These are phyloP conservation scores for Notothenia coriiceps DNA, from an alignment of 2,113 vertebrate species.

Conservation along the genomic window DNA sequence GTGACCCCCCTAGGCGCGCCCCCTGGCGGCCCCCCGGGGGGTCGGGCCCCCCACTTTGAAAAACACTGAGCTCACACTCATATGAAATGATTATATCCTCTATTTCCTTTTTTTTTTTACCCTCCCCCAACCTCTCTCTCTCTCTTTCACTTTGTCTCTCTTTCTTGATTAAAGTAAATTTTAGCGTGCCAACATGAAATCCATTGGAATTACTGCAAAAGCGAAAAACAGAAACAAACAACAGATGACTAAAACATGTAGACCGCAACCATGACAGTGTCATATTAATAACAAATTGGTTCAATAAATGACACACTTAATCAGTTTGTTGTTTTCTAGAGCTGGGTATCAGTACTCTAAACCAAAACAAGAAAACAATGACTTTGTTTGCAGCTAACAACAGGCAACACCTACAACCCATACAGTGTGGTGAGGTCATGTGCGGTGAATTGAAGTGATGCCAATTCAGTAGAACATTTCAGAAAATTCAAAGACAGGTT, in stretches of 20 bases:
- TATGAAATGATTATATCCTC: background rate
- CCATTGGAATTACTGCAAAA: conserved; percentile 1
- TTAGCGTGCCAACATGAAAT: background rate
- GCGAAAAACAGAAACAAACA: background rate
- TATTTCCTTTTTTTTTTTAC: background rate
- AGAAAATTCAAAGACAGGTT: background rate
- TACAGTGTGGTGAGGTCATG: no score
- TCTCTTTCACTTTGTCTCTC: background rate
- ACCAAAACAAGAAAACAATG: no score
- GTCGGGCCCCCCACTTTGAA: no score
- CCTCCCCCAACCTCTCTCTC: background rate
- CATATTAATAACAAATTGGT: background rate
- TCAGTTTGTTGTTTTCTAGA: background rate
- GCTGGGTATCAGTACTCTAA: no score
- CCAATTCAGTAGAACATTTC: background rate
- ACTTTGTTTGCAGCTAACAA: no score
- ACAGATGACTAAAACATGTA: conserved; percentile 9
- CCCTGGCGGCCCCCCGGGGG: no score
- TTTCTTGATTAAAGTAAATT: conserved; percentile 10
- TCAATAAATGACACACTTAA: background rate
- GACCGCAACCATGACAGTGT: background rate
- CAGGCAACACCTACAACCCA: no score
- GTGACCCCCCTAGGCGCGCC: no score
- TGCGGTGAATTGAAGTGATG: no score
- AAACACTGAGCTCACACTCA: background rate